A percentile compares a stretch with the other conserved stretches of the same genome.
phyloP scores from a whole-genome alignment of 2,797 vertebrate genomes.

The Heteromormyrus szaboi region DNA sequence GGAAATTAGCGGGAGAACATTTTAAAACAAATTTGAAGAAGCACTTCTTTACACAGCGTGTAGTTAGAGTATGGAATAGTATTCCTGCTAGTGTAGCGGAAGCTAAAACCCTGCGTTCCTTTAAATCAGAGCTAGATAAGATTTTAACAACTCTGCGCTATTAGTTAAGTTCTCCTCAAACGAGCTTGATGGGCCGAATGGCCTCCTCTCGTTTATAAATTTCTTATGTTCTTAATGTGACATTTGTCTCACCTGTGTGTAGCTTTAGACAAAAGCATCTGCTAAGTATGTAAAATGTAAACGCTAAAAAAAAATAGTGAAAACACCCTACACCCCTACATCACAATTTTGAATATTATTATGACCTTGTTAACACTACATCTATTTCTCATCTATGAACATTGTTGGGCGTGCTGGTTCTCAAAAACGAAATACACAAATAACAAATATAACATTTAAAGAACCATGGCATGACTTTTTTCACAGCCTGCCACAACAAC shows the following conservation, averaged over 20 bases:
- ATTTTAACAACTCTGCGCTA: no score
- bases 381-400: not conserved
- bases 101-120: no score
- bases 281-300: not conserved
- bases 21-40: no score
- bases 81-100: no score
- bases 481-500: not conserved
- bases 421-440: not conserved
- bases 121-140: no score
- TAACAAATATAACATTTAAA: not conserved
- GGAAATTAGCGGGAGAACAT: no score
- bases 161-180: no score
- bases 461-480: not conserved
- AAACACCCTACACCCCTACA: not conserved
- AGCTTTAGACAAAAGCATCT: not conserved
- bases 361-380: not conserved
- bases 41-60: no score
- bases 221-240: not conserved
- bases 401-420: not conserved
- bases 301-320: not conserved
- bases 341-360: not conserved
- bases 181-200: no score
- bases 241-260: not conserved
- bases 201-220: no score
- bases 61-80: no score